Percentiles rank a stretch among this genome's conserved stretches.
These are phyloP conservation scores for Callinectes sapidus DNA, from an alignment of 2,888 invertebrate genomes.

Conservation along the genomic window DNA sequence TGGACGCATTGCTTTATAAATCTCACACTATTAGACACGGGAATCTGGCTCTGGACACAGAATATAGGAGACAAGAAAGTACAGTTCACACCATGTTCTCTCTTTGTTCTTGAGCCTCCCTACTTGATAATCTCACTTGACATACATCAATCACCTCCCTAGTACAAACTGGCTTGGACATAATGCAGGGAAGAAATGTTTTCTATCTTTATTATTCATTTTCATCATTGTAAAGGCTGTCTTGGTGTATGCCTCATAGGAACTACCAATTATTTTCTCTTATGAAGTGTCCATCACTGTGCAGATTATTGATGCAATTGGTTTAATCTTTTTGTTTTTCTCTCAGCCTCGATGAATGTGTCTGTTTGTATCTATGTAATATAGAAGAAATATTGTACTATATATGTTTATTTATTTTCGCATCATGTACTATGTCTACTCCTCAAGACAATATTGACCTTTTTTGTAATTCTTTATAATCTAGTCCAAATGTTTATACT, in stretches of 20 bases:
- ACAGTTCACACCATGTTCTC: not conserved
- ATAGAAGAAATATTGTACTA: not conserved
- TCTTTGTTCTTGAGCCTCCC: not conserved
- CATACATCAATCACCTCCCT: conserved; percentile 24
- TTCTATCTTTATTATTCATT: not conserved
- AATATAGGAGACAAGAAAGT: not conserved
- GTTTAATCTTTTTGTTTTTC: not conserved
- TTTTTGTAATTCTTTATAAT: conserved; percentile 50
- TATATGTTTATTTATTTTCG: conserved; percentile 32
- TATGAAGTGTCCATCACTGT: not conserved
- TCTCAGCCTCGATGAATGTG: not conserved
- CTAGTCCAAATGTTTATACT: conserved; percentile 56
- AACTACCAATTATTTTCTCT: not conserved
- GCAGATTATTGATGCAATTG: not conserved
- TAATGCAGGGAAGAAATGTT: conserved; percentile 12
- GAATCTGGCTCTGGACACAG: not conserved
- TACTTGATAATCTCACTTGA: not conserved
- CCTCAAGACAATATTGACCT: not conserved
- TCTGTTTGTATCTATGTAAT: conserved; percentile 10
- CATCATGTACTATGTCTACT: not conserved
- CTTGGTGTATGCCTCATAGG: not conserved
- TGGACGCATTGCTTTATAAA: not conserved
- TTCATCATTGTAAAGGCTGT: not conserved
- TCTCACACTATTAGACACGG: not conserved
- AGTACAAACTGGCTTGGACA: conserved; percentile 14